Conservation (phyloP, 2,888 invertebrate genomes). For the Endomychus coccineus region DNA sequence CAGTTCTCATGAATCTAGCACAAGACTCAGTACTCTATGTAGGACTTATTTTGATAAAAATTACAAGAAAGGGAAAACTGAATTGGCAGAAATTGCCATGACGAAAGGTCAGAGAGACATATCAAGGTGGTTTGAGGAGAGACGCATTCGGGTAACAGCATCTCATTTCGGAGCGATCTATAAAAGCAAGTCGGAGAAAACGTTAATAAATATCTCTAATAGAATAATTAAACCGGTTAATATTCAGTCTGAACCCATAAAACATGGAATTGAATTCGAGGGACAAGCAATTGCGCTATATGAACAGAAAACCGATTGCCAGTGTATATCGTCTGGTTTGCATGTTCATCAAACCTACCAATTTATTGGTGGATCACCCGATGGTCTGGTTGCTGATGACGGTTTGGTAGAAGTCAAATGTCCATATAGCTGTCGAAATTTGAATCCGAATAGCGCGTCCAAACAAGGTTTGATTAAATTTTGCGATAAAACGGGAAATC, state of each 20-base stretch:
- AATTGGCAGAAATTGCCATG: not conserved
- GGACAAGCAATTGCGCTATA: too few species aligned
- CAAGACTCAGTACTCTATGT: too few species aligned
- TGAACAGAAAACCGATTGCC: not conserved
- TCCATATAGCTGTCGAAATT: conserved; percentile 6
- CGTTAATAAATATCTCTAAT: not conserved
- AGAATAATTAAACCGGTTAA: not conserved
- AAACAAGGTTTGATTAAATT: too few species aligned
- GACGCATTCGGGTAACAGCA: too few species aligned
- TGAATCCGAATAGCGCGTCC: conserved; percentile 2
- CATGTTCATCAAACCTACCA: conserved; percentile 3
- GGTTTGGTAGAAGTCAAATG: conserved; percentile 14
- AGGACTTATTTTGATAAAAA: too few species aligned
- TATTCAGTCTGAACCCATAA: not conserved
- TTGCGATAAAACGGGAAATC: too few species aligned
- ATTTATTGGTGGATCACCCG: conserved; percentile 12
- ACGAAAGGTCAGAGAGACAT: conserved; percentile 1
- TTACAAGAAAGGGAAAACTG: too few species aligned
- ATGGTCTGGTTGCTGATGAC: conserved; percentile 12
- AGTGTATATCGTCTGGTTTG: not conserved
- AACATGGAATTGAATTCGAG: too few species aligned
- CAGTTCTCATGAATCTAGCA: too few species aligned
- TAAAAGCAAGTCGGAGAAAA: not conserved
- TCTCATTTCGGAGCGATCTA: too few species aligned
- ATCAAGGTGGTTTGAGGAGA: too few species aligned